phyloP scores from a whole-genome alignment of 2,797 vertebrate species.

The Sebastolobus altivelis region DNA sequence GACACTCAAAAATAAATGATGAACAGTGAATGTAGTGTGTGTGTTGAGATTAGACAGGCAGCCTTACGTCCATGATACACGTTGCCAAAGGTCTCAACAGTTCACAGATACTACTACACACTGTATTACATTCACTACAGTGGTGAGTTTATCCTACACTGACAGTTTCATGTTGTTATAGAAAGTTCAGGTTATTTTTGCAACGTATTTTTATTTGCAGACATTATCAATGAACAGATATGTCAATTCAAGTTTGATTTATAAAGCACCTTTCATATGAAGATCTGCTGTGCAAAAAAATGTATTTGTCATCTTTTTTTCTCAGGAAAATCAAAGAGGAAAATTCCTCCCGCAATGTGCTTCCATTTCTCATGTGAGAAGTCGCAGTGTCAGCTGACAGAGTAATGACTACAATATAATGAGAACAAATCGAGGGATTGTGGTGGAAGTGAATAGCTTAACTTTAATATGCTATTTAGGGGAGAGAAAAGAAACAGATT shows the following conservation, averaged over 20 bases:
- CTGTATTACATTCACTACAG: neutral
- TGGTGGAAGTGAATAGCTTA: slow-evolving; percentile 17
- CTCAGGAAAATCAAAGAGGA: slow-evolving; percentile 9
- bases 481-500: slow-evolving; percentile 31
- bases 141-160: neutral
- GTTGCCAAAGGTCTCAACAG: neutral
- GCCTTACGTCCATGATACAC: neutral
- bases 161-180: neutral
- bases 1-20: neutral
- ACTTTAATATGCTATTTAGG: slow-evolving; percentile 27
- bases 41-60: slow-evolving; percentile 10
- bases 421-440: slow-evolving; percentile 34
- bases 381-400: slow-evolving; percentile 32
- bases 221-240: slow-evolving; percentile 13
- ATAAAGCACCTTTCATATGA: neutral
- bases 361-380: slow-evolving; percentile 26
- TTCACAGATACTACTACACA: slow-evolving; percentile 3
- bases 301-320: slow-evolving; percentile 11
- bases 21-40: neutral
- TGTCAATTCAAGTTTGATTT: slow-evolving; percentile 9
- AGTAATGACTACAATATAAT: slow-evolving; percentile 41
- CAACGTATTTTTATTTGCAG: neutral
- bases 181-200: neutral
- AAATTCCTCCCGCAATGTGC: slow-evolving; percentile 1
- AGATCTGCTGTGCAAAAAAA: neutral